Evolutionary conservation across 2,113 vertebrate species (phyloP).

Genomic region (Phalacrocorax carbo): DNA sequence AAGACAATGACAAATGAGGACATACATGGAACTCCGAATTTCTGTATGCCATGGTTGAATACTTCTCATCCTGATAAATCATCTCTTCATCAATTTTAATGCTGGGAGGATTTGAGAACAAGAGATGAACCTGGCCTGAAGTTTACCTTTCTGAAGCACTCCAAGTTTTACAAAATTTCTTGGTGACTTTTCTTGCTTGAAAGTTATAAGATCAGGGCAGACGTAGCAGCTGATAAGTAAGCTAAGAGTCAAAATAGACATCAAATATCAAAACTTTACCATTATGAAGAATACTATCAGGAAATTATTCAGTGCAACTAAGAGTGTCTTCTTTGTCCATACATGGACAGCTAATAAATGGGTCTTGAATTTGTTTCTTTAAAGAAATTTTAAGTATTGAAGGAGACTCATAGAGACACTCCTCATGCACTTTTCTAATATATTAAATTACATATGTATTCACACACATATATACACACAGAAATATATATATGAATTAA

Average conservation of each 20-base stretch:
- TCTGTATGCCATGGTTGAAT: background rate
- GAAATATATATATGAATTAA: background rate
- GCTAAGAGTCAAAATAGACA: background rate
- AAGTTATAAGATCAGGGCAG: background rate
- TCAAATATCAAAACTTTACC: background rate
- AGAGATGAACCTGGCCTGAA: background rate
- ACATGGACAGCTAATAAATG: background rate
- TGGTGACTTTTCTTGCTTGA: background rate
- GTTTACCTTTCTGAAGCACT: conserved; percentile 20
- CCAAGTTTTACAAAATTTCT: background rate
- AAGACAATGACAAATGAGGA: conserved; percentile 49
- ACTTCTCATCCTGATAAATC: conserved; percentile 25
- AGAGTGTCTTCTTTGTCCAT: background rate
- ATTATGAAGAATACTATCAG: background rate
- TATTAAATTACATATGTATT: background rate
- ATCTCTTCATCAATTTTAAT: conserved; percentile 55
- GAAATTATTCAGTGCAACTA: background rate
- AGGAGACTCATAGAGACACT: background rate
- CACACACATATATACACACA: rapidly evolving
- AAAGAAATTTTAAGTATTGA: background rate
- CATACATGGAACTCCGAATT: background rate
- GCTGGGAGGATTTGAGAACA: background rate
- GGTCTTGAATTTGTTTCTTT: background rate
- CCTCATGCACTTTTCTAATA: background rate
- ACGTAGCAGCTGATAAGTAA: background rate